Base-by-base conservation (phyloP, 2,113 vertebrate species). In the Limnothrissa miodon region DNA sequence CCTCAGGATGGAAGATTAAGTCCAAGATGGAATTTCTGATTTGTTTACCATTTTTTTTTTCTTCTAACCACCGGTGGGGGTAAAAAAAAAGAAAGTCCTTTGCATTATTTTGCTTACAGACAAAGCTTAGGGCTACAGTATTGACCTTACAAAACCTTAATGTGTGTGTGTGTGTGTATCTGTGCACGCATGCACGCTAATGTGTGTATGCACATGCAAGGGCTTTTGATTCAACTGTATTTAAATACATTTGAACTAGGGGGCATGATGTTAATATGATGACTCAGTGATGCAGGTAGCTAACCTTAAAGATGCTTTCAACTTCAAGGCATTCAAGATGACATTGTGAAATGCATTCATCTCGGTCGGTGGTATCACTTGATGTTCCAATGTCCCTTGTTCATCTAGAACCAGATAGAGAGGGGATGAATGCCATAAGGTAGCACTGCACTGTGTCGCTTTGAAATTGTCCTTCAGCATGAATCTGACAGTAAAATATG, bases 1-100 rank as follows among this genome's bases (percentile, higher is more conserved):
- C 91, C 90, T 81, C 82, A 42, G 89, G 92, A 92, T 86, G 66
- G 78, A 82, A 83, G 84, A 93, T 93, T 93, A 90, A 89, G 89
- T 89, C 86, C 83, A 87, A 91, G 86, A 93, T 87, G 85, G 83
- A 92, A 90, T 91, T 90, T 89, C 87, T 78, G 45, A 90, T 91
- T 92, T 88, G 51, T 90, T 89, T 62, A 84, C 81, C 0, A 13
- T 33, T 36, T 74, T 66, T 66, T 33, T 29, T 66, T 59, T 59
- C 13, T n/a, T n/a, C 19, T 3, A 7, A 23, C 19, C 36, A 36
- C 51, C 78, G 83, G 62, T 81, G 19, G 23, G 2, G 6, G n/a
- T 66, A n/a, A 66, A 10, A 9, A 25, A 66, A 66, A 62, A 82
- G 88, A 79, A 89, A 88, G 88, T 85, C 87, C 79, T 84, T 85